Base-by-base conservation (phyloP, 2,888 invertebrate genomes). In the Drosophila fulvimacula region DNA sequence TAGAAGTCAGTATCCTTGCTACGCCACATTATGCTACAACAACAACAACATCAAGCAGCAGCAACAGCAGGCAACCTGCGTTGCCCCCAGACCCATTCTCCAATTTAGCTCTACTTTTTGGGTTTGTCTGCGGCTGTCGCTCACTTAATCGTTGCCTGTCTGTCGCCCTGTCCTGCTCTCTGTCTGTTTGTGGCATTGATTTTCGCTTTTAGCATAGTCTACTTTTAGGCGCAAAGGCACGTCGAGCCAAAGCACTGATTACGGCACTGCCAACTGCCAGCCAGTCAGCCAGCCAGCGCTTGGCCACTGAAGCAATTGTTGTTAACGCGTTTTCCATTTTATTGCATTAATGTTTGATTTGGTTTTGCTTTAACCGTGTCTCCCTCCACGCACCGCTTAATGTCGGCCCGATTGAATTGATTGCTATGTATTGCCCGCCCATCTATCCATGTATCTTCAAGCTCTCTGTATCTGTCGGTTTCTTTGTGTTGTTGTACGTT, bases 261-360 rank as follows among this genome's bases (percentile, higher is more conserved):
- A 76, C 74, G 72, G 65, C 68, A 19, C n/a, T n/a, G 55, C 41
- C 52, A 52, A 32, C 52, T 24, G 52, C 52, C 52, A 24, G 30
- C 10, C 10, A 10, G 30, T 1, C 30, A 30, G 30, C 10, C 30
- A 30, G 30, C 10, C 30, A 30, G 64, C 49, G 66, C 65, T 67
- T 64, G 76, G 76, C 72, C 83, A 77, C 72, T 76, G 76, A 74
- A 70, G 81, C 85, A 88, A 90, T 88, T 87, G 90, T 79, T 89
- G 88, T 90, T 89, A 89, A 89, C 88, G 89, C 89, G 86, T 89
- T 89, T 89, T 88, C 89, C 89, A 90, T 89, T 89, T 90, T 90
- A 89, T 89, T 90, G 86, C 89, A 89, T 89, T 90, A 90, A 88
- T 90, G 84, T 86, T 90, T 90, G 90, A 89, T 89, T 89, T 80